phyloP scores from a whole-genome alignment of 2,888 invertebrate genomes.

The Andrena trimmerana region DNA sequence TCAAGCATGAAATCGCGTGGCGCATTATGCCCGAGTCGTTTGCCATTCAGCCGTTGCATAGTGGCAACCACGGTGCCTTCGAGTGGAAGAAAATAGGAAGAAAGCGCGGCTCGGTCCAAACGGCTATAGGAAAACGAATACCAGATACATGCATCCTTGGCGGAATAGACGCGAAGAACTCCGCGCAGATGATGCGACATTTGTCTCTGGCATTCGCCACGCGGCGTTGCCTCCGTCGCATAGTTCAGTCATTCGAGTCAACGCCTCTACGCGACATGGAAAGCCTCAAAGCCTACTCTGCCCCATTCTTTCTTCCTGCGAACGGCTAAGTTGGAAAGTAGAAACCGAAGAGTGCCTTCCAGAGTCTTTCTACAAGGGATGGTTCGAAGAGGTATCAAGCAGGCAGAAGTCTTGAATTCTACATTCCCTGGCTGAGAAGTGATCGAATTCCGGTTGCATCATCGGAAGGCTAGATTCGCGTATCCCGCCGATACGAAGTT shows the following conservation, averaged over 20 bases:
- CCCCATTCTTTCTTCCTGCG: not conserved
- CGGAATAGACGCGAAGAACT: not conserved
- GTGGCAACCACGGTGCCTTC: not conserved
- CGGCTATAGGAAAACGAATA: slow-evolving; percentile 9
- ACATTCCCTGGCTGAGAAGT: not conserved
- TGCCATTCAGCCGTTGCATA: slow-evolving; percentile 21
- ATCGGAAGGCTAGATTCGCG: slow-evolving; percentile 13
- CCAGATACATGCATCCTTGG: not conserved
- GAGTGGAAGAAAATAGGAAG: not conserved
- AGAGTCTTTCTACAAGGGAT: slow-evolving; percentile 3
- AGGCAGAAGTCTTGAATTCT: not conserved
- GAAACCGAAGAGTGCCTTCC: slow-evolving; percentile 2
- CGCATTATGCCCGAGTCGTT: slow-evolving; percentile 19
- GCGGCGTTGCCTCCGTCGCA: not conserved
- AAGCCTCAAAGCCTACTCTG: not conserved
- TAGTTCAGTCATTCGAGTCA: slow-evolving; percentile 39
- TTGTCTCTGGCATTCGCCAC: not conserved
- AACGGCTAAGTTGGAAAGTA: not conserved
- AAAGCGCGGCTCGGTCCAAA: not conserved
- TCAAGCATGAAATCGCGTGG: slow-evolving; percentile 12
- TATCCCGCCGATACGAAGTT: slow-evolving; percentile 24
- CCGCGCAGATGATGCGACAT: slow-evolving; percentile 3
- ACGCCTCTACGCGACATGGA: not conserved
- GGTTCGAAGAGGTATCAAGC: not conserved
- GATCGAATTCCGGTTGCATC: slow-evolving; percentile 14